Evolutionary conservation across 2,797 vertebrate species (phyloP).

Genomic region (Molossus alvarezi): DNA sequence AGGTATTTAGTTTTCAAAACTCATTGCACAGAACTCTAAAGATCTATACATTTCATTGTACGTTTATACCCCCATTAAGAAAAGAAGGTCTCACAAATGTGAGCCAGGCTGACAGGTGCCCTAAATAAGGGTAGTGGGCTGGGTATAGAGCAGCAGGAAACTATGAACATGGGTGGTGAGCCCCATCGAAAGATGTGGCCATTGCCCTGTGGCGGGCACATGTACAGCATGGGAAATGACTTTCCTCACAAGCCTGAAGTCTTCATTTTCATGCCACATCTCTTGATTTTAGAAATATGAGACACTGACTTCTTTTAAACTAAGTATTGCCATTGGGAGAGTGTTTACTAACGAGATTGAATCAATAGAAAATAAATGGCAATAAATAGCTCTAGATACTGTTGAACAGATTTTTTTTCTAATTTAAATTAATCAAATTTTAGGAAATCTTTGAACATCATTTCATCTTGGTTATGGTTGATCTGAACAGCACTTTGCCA

Average conservation of each 20-base stretch:
- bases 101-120: not conserved
- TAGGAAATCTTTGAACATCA: not conserved
- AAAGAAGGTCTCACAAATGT: not conserved
- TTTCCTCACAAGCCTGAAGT: not conserved
- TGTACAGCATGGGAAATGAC: not conserved
- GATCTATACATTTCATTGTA: not conserved
- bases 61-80: not conserved
- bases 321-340: not conserved
- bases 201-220: not conserved
- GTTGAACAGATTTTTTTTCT: not conserved
- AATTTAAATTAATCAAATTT: not conserved
- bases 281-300: not conserved
- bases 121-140: not conserved
- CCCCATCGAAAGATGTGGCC: rapidly evolving
- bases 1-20: not conserved
- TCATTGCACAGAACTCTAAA: not conserved
- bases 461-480: not conserved
- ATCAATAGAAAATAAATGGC: too few species aligned
- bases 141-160: not conserved
- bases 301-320: not conserved
- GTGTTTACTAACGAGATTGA: not conserved
- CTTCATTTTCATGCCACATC: constrained; percentile 3
- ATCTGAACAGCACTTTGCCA: not conserved
- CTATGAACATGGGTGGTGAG: not conserved
- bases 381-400: not conserved